Evolutionary conservation across 2,113 vertebrate species (phyloP).

Genomic region (Phyllostomus hastatus): DNA sequence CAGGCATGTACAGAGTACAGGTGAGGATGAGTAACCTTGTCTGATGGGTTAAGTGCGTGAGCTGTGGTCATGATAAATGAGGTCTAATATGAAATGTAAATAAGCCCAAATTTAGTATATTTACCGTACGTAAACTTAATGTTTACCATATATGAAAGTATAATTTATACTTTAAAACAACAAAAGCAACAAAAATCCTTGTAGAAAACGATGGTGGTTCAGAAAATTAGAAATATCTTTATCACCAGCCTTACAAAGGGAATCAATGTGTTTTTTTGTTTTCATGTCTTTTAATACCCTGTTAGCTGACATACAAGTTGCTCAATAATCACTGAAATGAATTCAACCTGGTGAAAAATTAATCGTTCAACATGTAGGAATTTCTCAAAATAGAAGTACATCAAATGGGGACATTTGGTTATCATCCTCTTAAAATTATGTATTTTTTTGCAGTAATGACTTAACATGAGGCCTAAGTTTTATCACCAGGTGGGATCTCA

Average conservation of each 20-base stretch:
- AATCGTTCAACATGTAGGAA: background rate
- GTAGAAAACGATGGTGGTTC: background rate
- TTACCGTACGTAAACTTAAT: background rate
- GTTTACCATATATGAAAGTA: background rate
- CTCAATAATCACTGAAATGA: background rate
- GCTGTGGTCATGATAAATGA: background rate
- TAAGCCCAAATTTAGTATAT: background rate
- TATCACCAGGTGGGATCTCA: background rate
- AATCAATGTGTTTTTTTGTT: background rate
- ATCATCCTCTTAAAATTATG: background rate
- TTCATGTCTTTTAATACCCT: background rate
- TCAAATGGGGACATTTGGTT: background rate
- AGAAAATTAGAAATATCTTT: background rate
- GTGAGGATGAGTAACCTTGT: background rate
- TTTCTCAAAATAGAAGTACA: constrained; percentile 34
- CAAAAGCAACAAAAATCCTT: background rate
- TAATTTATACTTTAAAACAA: background rate
- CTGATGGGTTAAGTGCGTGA: background rate
- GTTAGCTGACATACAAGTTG: background rate
- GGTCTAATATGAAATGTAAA: background rate
- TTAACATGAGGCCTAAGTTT: background rate
- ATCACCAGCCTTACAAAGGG: background rate
- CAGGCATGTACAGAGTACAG: too few species aligned
- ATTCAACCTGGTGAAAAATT: background rate
- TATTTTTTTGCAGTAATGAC: background rate